Evolutionary conservation across 2,888 invertebrate species (phyloP).

Genomic region (Drosophila percnosoma): DNA sequence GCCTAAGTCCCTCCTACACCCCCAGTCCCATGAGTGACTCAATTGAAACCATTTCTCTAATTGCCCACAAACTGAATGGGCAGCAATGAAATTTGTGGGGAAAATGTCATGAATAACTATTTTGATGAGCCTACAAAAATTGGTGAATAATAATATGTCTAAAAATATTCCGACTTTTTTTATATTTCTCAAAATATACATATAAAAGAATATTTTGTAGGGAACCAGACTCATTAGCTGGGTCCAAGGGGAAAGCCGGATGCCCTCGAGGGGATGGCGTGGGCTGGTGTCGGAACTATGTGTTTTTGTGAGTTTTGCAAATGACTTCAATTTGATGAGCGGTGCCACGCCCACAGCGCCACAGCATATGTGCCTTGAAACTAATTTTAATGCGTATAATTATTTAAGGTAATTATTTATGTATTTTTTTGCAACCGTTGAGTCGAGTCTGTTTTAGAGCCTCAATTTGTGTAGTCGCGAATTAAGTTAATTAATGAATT

Average conservation of each 20-base stretch:
- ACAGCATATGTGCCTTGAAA: constrained; percentile 2
- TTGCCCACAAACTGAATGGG: constrained; percentile 14
- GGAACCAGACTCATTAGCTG: constrained; percentile 39
- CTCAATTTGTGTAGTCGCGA: constrained; percentile 46
- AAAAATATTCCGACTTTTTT: background rate
- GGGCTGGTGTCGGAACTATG: background rate
- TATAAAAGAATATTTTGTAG: constrained; percentile 8
- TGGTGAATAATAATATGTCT: background rate
- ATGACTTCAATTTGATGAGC: background rate
- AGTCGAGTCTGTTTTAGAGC: constrained; percentile 20
- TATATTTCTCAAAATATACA: background rate
- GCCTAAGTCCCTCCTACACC: background rate
- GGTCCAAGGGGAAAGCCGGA: constrained; percentile 23
- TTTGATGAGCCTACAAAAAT: constrained; percentile 30
- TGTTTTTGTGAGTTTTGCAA: constrained; percentile 1
- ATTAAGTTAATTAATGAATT: constrained; percentile 71
- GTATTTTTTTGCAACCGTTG: constrained; percentile 11
- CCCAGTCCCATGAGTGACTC: background rate
- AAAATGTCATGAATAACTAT: constrained; percentile 22
- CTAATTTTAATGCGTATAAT: constrained; percentile 60
- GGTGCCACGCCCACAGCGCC: background rate
- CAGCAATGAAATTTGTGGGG: constrained; percentile 1
- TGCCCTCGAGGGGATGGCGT: background rate
- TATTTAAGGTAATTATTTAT: constrained; percentile 56
- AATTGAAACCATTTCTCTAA: constrained; percentile 11